Conservation (phyloP, 2,797 vertebrate genomes). For the Artibeus lituratus region DNA sequence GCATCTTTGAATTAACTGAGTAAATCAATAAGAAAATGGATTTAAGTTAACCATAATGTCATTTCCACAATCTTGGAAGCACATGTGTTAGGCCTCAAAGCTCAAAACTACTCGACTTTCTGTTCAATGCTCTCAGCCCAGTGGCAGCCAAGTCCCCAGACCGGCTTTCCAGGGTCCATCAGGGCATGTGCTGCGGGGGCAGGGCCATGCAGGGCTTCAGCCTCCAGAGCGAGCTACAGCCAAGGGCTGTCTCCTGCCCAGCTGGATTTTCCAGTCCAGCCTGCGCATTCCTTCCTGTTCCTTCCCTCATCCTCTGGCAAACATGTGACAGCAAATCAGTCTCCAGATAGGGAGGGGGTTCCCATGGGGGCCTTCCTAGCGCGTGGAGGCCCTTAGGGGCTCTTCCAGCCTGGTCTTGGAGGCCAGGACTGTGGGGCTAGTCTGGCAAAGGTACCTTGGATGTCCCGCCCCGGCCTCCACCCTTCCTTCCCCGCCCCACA, state of each 20-base stretch:
- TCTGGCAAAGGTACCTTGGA: background rate
- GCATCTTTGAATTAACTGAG: background rate
- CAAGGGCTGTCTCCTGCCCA: background rate
- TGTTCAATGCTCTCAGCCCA: background rate
- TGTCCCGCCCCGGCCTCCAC: background rate
- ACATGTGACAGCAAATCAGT: background rate
- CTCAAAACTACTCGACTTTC: background rate
- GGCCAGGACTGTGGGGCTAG: background rate
- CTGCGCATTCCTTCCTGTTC: conserved; percentile 39
- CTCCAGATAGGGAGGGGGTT: conserved; percentile 10
- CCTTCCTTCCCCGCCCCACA: background rate
- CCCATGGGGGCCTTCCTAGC: background rate
- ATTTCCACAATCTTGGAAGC: background rate
- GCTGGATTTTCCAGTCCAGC: conserved; percentile 61
- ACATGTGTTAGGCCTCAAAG: background rate
- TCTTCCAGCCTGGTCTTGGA: background rate
- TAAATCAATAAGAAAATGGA: background rate
- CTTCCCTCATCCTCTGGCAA: conserved; percentile 24
- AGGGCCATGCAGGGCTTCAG: background rate
- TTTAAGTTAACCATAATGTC: conserved; percentile 18
- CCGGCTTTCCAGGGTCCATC: background rate
- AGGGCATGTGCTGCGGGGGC: background rate
- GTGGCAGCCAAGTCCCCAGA: background rate
- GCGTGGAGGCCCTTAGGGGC: background rate
- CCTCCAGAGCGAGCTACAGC: background rate